Evolutionary conservation across 2,888 invertebrate genomes (phyloP), one percentile per base, ranked within the genome.

Genomic region (Pyralis farinalis): DNA sequence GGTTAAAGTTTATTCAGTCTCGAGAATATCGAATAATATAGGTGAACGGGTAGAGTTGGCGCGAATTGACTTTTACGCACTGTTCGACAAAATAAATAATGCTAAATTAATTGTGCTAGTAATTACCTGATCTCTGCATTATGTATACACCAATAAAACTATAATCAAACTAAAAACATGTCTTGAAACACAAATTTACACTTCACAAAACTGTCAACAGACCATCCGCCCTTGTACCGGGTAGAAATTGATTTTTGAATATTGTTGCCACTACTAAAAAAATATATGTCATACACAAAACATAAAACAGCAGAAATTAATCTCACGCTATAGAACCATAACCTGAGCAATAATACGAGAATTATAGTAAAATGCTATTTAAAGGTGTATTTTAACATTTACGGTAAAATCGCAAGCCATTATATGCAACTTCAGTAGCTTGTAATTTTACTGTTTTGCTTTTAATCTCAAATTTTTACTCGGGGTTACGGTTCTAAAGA

Each of bases 111-210:
- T 6, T 8, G 28, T 28, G 20, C 12, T 12, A 20, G 20, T 51
- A 40, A 33, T 43, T 83, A 86, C 86, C 86, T 79, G 87, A 87
- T 85, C 87, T 83, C 79, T 86, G 86, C 86, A 86, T 86, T 63
- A 49, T 85, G 72, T 55, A 58, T 68, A 58, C 63, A 52, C 59
- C 65, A 46, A 42, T 49, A 53, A 69, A 69, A 60, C 60, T 62
- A 63, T 68, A 61, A 67, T 83, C 66, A 85, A 76, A 73, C 61
- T 58, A 71, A 73, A 81, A 81, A 82, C 87, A 88, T 87, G 65
- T 78, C 84, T 74, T 47, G 60, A 63, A 66, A 63, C 69, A 69
- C 68, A 49, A 72, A 66, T 71, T 71, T 58, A 55, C 74, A 78
- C 78, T 76, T 63, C 66, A 72, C 58, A 52, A 61, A 82, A 78